Base-by-base conservation (phyloP, 2,113 vertebrate species). In the Oncorhynchus mykiss region DNA sequence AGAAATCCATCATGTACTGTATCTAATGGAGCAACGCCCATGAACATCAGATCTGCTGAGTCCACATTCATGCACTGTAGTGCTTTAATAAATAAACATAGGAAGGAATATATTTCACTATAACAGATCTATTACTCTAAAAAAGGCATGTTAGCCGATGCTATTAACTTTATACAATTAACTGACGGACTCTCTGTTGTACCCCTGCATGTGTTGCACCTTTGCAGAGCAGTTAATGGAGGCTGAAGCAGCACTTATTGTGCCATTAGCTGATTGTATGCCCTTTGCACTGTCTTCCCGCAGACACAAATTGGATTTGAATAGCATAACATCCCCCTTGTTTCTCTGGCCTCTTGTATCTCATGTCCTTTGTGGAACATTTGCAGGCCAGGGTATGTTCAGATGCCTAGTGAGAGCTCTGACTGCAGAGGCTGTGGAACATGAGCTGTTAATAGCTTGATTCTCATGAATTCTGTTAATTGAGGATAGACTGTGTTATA, bases 271-370 rank as follows among this genome's bases (percentile, higher is more conserved):
- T 34, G 67, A 68, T 68, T 68, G 31, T 20, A 57, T 14, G 54
- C 20, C 54, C 20, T 20, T 45, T 45, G 39, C 39, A 45, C 9
- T 45, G 39, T 45, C 54, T 18, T 57, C 20, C 13, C 14, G 18
- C 13, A 57, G 67, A 68, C 67, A 18, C 31, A 68, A 68, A 68
- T 68, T 34, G 31, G 67, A 39, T 68, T 39, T 68, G 31, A 68
- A 39, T 68, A 68, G 67, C 31, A 12, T 68, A 68, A n/a, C 67
- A 31, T 20, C 67, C 29, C 4, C 24, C 64, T 54, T 62, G 59
- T 31, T 67, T 20, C 16, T 18, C 66, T 31, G 29, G 66, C 66
- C 31, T n/a, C 65, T 57, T 57, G 54, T 20, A 57, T 57, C 4
- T 57, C 16, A 3, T 45, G 31, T 45, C 67, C 31, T 68, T 68